Base-by-base conservation (phyloP, 2,888 invertebrate genomes). In the Drosophila pseudotalamancana region DNA sequence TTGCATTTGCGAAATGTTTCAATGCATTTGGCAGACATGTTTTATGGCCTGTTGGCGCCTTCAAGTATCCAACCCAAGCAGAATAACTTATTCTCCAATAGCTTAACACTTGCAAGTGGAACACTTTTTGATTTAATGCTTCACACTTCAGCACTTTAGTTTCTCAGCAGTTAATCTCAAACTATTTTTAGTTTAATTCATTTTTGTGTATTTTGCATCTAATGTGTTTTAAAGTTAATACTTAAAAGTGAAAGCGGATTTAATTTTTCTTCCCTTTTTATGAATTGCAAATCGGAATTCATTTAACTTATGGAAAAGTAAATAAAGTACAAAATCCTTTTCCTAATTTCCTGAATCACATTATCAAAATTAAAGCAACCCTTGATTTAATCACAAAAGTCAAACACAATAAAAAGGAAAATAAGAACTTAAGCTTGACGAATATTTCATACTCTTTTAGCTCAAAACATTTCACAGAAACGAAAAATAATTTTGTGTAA, bases 1-100 rank as follows among this genome's bases (percentile, higher is more conserved):
- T 75, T 61, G 71, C 79, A 70, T 64, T 43, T 60, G 48, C 31
- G 55, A 51, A 70, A 64, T 62, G 62, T 72, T 61, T 34, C 48
- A 56, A 32, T 40, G 48, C 48, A 39, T 35, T 60, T 59, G 32
- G 37, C 57, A 54, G 73, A 77, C 61, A 43, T 55, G 56, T 60
- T 53, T 66, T 51, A 65, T 40, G 19, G 50, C 49, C 48, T 16
- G 6, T 29, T 21, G 72, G 42, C 72, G 69, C 66, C 80, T 66
- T 63, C 37, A 53, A 54, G 54, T 35, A 46, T 53, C 48, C 39
- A 32, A 31, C 37, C 6, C 32, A 19, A 46, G 23, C 43, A 42
- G 35, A 62, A 54, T 46, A 61, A 37, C 39, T 43, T 50, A 32
- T 25, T 35, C 9, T 32, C 6, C 18, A n/a, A n/a, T n/a, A n/a